Conservation (phyloP, 1,140 invertebrate species). For the Saccostrea echinata region DNA sequence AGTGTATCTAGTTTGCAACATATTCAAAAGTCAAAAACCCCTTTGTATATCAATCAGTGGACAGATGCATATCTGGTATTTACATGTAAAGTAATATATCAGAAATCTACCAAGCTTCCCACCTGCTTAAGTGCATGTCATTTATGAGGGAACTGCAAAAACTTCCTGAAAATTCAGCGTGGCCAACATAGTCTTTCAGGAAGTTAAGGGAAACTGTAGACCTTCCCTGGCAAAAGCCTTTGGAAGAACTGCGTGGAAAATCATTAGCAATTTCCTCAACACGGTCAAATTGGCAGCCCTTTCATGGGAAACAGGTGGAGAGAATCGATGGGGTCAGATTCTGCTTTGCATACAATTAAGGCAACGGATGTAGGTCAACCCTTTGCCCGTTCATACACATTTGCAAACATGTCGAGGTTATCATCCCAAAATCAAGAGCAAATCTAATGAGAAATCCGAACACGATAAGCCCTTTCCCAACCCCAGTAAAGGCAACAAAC, state of each 20-base stretch:
- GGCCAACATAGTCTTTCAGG: constrained; percentile 33
- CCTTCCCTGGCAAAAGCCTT: constrained; percentile 39
- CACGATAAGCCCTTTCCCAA: not conserved
- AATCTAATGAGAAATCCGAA: not conserved
- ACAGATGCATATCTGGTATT: no score
- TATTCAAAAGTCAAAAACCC: no score
- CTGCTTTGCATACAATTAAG: constrained; percentile 25
- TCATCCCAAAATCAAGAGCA: constrained; percentile 29
- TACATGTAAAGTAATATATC: no score
- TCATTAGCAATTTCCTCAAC: not conserved
- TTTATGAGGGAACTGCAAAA: no score
- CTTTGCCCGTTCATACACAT: constrained; percentile 9
- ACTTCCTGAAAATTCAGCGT: not conserved
- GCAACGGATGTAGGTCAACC: not conserved
- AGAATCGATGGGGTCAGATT: not conserved
- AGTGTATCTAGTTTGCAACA: no score
- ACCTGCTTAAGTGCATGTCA: no score
- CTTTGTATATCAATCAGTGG: no score
- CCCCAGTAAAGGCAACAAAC: constrained; percentile 6
- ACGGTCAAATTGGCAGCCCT: not conserved
- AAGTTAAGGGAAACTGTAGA: not conserved
- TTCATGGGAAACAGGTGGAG: not conserved
- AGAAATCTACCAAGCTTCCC: no score
- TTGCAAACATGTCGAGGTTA: constrained; percentile 4
- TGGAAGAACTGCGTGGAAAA: constrained; percentile 22